Evolutionary conservation across 2,888 invertebrate species (phyloP).

Genomic region (Dioctria rufipes): DNA sequence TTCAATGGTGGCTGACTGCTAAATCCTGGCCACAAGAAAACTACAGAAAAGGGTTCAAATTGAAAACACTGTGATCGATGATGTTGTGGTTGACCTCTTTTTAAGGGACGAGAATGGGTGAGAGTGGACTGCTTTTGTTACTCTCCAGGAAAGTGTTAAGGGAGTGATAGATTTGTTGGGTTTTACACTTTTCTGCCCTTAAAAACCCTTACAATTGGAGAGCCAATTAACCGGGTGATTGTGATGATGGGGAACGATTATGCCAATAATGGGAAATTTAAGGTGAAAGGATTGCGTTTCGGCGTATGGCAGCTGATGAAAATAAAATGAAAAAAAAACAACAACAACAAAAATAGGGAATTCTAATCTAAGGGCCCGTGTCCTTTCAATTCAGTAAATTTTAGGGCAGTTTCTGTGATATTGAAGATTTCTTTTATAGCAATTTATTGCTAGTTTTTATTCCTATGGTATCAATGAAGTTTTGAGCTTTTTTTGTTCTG

Average conservation of each 20-base stretch:
- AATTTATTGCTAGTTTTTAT: too few species aligned
- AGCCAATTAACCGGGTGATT: slow-evolving; percentile 24
- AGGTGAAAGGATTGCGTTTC: not conserved
- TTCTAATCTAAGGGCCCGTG: too few species aligned
- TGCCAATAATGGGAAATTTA: slow-evolving; percentile 18
- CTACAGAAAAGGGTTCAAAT: slow-evolving; percentile 52
- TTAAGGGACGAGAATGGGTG: not conserved
- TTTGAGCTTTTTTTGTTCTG: too few species aligned
- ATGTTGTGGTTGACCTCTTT: slow-evolving; percentile 58
- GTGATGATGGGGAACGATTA: slow-evolving; percentile 38
- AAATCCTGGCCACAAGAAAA: slow-evolving; percentile 1
- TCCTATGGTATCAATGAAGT: too few species aligned
- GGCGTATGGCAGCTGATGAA: too few species aligned
- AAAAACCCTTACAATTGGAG: not conserved
- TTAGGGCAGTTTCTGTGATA: too few species aligned
- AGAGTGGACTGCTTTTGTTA: slow-evolving; percentile 5
- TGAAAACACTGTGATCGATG: slow-evolving; percentile 56
- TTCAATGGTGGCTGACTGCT: slow-evolving; percentile 1
- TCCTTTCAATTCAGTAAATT: too few species aligned
- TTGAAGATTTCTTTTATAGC: too few species aligned
- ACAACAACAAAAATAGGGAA: too few species aligned
- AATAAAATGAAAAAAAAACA: too few species aligned
- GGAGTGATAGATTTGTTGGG: slow-evolving; percentile 50
- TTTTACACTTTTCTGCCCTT: slow-evolving; percentile 21
- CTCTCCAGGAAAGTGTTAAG: slow-evolving; percentile 38